A percentile compares a stretch with the other conserved stretches of the same genome.
These are phyloP conservation scores for Drosophila subsilvestris DNA, from an alignment of 2,888 invertebrate genomes.

Conservation along the genomic window DNA sequence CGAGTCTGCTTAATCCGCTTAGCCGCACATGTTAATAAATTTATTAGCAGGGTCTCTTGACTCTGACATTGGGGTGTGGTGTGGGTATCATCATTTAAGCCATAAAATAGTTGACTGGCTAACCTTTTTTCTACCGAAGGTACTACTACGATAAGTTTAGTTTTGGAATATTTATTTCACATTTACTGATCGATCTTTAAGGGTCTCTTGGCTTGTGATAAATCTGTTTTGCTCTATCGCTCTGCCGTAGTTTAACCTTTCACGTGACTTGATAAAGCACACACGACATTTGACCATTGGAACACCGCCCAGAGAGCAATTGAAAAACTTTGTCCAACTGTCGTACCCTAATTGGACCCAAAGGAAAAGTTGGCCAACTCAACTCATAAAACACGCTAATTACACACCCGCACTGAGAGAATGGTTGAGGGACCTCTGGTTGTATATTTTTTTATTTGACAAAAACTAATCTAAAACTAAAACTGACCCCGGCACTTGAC, in stretches of 20 bases:
- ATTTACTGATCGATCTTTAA: neutral
- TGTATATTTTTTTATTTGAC: conserved; percentile 40
- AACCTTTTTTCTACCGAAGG: no score
- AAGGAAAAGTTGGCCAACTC: conserved; percentile 58
- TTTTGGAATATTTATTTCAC: conserved; percentile 2
- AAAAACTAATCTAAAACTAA: conserved; percentile 77
- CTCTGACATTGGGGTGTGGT: neutral
- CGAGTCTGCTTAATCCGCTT: conserved; percentile 66
- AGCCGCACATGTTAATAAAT: conserved; percentile 75
- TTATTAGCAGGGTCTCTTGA: conserved; percentile 31
- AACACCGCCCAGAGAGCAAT: conserved; percentile 56
- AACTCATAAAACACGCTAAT: conserved; percentile 72
- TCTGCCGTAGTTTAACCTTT: conserved; percentile 14
- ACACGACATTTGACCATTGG: neutral
- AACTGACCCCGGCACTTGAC: conserved; percentile 70
- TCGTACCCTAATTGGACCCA: conserved; percentile 69
- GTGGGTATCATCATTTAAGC: conserved; percentile 12
- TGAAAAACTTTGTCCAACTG: conserved; percentile 60
- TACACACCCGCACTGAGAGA: conserved; percentile 42
- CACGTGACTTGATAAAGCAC: neutral
- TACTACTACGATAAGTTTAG: neutral
- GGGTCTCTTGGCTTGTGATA: neutral
- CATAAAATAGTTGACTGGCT: neutral
- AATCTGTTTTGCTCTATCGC: neutral
- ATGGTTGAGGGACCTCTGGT: conserved; percentile 34